Conservation (phyloP, 1,140 invertebrate genomes). For the Bacillus rossius region DNA sequence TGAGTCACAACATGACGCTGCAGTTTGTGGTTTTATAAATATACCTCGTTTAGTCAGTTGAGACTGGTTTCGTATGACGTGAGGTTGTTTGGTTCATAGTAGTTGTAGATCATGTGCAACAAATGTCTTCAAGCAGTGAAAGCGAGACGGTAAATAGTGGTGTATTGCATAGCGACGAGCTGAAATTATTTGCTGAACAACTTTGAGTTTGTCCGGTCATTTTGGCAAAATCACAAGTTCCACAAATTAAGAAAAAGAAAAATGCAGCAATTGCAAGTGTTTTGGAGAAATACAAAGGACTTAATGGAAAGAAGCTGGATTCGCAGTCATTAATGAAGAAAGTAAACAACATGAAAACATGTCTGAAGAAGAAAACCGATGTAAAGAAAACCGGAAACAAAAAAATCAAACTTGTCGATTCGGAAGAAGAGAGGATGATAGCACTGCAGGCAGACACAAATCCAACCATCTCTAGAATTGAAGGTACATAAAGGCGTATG, state of each 20-base stretch:
- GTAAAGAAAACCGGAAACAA: slow-evolving; percentile 7
- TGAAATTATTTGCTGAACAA: slow-evolving; percentile 10
- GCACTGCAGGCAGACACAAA: too few relatives aligned
- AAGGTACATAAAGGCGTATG: too few relatives aligned
- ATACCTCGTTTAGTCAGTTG: too few relatives aligned
- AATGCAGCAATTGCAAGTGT: not conserved
- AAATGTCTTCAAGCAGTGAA: too few relatives aligned
- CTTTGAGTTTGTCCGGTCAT: slow-evolving; percentile 8
- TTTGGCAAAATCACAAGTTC: slow-evolving; percentile 15
- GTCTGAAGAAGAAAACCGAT: slow-evolving; percentile 9
- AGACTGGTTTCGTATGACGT: too few relatives aligned
- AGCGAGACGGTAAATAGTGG: too few relatives aligned
- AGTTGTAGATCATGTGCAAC: too few relatives aligned
- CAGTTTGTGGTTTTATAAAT: too few relatives aligned
- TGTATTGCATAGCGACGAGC: not conserved
- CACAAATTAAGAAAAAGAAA: slow-evolving; percentile 10
- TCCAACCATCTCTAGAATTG: too few relatives aligned
- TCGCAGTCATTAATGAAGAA: slow-evolving; percentile 15
- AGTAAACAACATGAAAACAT: slow-evolving; percentile 16
- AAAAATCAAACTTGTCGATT: not conserved
- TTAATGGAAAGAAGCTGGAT: slow-evolving; percentile 12
- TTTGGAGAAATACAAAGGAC: slow-evolving; percentile 2
- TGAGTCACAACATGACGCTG: too few relatives aligned
- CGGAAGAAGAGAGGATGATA: too few relatives aligned
- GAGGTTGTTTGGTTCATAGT: too few relatives aligned